Conservation (phyloP, 2,797 vertebrate genomes). For the Leuciscus waleckii region DNA sequence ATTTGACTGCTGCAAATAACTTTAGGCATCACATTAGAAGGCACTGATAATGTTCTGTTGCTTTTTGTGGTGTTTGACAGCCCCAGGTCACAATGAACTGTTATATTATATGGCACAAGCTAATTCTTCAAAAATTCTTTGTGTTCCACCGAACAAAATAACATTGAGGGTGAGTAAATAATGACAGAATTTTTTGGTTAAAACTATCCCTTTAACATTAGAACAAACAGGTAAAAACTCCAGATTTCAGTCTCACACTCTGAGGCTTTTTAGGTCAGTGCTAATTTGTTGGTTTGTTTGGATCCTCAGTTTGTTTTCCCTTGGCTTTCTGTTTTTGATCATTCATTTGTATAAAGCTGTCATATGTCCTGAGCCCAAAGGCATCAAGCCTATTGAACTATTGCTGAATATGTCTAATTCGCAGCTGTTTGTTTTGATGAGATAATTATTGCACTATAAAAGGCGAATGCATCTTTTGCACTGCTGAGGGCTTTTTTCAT, state of each 20-base stretch:
- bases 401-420: slow-evolving; percentile 51
- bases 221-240: background rate
- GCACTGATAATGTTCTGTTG: background rate
- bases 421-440: slow-evolving; percentile 38
- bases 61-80: background rate
- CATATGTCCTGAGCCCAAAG: slow-evolving; percentile 41
- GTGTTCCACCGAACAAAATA: background rate
- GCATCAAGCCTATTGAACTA: slow-evolving; percentile 42
- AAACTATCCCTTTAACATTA: background rate
- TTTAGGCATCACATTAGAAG: background rate
- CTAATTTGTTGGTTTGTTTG: slow-evolving; percentile 33
- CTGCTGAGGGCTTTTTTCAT: slow-evolving; percentile 52
- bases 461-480: slow-evolving; percentile 44
- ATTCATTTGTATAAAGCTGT: slow-evolving; percentile 53
- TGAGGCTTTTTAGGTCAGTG: slow-evolving; percentile 12
- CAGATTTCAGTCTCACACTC: background rate
- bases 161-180: background rate
- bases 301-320: slow-evolving; percentile 43
- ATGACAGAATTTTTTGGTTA: background rate
- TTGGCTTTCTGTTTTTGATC: slow-evolving; percentile 24
- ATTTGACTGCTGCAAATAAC: background rate
- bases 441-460: slow-evolving; percentile 51
- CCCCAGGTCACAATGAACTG: background rate
- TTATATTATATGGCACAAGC: background rate
- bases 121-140: background rate